A percentile compares a stretch with the other conserved stretches of the same genome.
These are phyloP conservation scores for Pseudolaguvia tuberculata DNA, from an alignment of 2,113 vertebrate genomes.

Conservation along the genomic window DNA sequence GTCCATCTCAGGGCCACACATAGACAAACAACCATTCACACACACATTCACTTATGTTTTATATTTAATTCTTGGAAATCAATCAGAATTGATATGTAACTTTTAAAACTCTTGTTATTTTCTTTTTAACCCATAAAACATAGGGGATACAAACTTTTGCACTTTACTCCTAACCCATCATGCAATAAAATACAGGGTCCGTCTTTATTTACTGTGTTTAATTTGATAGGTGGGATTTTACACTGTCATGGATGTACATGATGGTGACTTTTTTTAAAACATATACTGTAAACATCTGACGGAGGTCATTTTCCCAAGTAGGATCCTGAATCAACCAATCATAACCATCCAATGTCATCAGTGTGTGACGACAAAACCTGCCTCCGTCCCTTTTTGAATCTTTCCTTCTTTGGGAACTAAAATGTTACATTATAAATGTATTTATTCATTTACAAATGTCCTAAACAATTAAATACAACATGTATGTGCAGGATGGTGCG, in stretches of 20 bases:
- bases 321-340: too few species aligned
- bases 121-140: background rate
- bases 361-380: too few species aligned
- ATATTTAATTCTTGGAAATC: background rate
- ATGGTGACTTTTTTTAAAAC: conserved; percentile 20
- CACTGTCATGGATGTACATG: conserved; percentile 45
- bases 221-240: conserved; percentile 40
- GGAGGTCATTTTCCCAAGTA: too few species aligned
- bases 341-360: conserved; percentile 19
- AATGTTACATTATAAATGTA: too few species aligned
- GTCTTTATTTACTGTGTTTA: conserved; percentile 36
- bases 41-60: too few species aligned
- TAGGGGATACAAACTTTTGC: background rate
- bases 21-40: too few species aligned
- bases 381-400: too few species aligned
- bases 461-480: too few species aligned
- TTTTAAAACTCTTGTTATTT: background rate
- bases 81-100: background rate
- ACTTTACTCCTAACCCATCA: background rate
- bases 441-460: too few species aligned
- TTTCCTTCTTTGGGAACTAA: too few species aligned
- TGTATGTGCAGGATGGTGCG: too few species aligned
- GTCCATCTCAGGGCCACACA: too few species aligned
- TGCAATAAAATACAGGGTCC: background rate
- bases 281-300: conserved; percentile 17